Base-by-base conservation (phyloP, 2,888 invertebrate genomes). In the Eucera pruinosa region DNA sequence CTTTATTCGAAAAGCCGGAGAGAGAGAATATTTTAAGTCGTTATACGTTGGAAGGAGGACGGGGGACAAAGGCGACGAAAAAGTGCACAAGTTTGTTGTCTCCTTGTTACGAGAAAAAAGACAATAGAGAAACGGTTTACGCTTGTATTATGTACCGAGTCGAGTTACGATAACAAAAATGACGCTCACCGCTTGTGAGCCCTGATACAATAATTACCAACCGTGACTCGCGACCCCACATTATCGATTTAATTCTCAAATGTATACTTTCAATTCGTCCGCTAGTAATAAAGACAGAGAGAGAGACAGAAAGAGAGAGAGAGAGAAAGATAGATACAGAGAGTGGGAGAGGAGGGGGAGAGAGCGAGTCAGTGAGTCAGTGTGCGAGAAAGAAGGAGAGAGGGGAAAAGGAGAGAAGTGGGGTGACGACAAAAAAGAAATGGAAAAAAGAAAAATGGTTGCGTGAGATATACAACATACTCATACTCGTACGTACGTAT, bases 181-280 rank as follows among this genome's bases (percentile, higher is more conserved):
- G 65, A 79, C 77, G 78, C 73, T 70, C 60, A 55, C 61, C 45
- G 57, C 65, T 62, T 25, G n/a, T n/a, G 47, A 47, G 11, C 48
- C 25, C 64, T 54, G 72, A 81, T 83, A 81, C 78, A 81, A 72
- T 86, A 87, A 87, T 87, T 87, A 80, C 68, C 78, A 78, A 65
- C 68, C 77, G 70, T 75, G 74, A 75, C 76, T 78, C 75, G 70
- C 70, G 79, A 84, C 60, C 78, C 68, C 67, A 64, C 80, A 82
- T 87, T 89, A 90, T 90, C 86, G 89, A 89, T 89, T 89, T 87
- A 82, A 86, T 84, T 88, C 83, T 86, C 81, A 83, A 88, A 87
- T 80, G 81, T 84, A 84, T 84, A 87, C 81, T 87, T 88, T 87
- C 84, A 86, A 87, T 87, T 88, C 85, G 68, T 79, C 60, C 47